Base-by-base conservation (phyloP, 2,888 invertebrate genomes). In the Temnothorax unifasciatus region DNA sequence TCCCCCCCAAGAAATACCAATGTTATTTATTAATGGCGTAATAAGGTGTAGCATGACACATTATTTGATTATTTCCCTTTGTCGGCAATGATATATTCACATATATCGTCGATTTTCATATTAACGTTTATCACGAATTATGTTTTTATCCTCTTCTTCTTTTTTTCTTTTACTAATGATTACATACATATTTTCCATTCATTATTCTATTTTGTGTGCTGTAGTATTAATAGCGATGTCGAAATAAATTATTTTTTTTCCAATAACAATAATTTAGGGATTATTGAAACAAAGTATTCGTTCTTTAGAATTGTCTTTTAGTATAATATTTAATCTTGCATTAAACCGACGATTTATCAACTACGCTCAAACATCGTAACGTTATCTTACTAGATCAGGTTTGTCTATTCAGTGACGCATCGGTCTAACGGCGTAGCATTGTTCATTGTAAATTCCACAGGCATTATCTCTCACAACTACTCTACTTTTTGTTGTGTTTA, bases 331-430 rank as follows among this genome's bases (percentile, higher is more conserved):
- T 57, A 38, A 54, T 52, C 8, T 54, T 4, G 13, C 41, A 2
- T 44, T 15, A 44, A 79, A 18, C 15, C 18, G 34, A 21, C 21
- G 34, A 79, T 79, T 71, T 71, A 59, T 71, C 8, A 47, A 38
- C 4, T 18, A 38, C 13, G 9, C 5, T 66, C 66, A 34, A 21
- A 18, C 2, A 21, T 29, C 25, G 29, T 68, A 25, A 54, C 8
- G 11, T 77, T 68, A 68, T 68, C 29, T 68, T 66, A 76, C 68
- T 77, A 54, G 54, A 77, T 77, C 54, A n/a, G 66, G 66, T 41
- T 25, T 3, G 25, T 69, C 6, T 66, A 54, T 34, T 34, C n/a
- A 11, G 8, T 59, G 71, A 79, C 59, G 21, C 47, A 34, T 9
- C 21, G n/a, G 3, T 47, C 21, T n/a, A 57, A 47, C 57, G n/a